Base-by-base conservation (phyloP, 1,140 invertebrate species). In the Drosophila malerkotliana region DNA sequence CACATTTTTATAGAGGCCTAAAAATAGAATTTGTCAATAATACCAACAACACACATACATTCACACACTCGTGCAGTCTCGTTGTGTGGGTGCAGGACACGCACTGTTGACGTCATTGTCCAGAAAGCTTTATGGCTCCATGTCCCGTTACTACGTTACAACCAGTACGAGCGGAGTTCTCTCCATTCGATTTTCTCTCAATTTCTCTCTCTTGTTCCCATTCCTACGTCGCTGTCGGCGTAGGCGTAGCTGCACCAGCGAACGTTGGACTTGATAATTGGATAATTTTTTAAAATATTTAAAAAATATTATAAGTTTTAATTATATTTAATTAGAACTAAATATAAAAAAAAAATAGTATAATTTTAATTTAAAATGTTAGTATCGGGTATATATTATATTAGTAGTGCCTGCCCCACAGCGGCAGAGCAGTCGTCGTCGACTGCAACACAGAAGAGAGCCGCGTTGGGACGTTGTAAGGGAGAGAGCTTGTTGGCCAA, bases 11-110 rank as follows among this genome's bases (percentile, higher is more conserved):
- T 71, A 71, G 49, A 30, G 60, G 67, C 47, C 71, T 87, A 87
- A 81, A 85, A 82, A 85, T 85, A 85, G 82, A 81, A 75, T 85
- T 85, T 78, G 81, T 87, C 81, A 84, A 84, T 85, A 82, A 75
- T 67, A 58, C 76, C 53, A 69, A 56, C 74, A 61, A 74, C 26
- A 76, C 71, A 53, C 55, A 61, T 41, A 47, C 58, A 59, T 48
- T 32, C 47, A 61, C 8, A 14, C 21, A 54, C 34, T 32, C 28
- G 49, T 6, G 41, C 54, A 18, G 0, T 2, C 56, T 28, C 24
- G 12, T 15, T 45, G 64, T 73, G 79, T 83, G 81, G 81, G 72
- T 69, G 81, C 62, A 56, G 49, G 24, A 71, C 67, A 88, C 77
- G 72, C 84, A 84, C 77, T 66, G 78, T 77, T 90, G 85, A 90